Base-by-base conservation (phyloP, 2,113 vertebrate genomes). In the Mustela nigripes region DNA sequence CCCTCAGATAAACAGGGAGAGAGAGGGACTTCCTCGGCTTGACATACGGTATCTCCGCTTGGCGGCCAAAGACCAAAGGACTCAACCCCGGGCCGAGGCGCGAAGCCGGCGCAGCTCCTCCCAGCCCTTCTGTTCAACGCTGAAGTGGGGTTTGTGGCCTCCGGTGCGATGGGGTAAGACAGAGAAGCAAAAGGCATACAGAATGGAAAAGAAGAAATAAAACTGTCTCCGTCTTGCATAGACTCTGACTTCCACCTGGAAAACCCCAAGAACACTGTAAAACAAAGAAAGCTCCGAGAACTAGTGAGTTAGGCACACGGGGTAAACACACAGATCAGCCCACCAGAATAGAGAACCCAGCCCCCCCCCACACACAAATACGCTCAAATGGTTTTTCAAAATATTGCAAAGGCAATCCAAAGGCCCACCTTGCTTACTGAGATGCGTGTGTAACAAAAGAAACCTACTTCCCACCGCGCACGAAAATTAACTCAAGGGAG, bases 321-420 rank as follows among this genome's bases (percentile, higher is more conserved):
- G 2, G 60, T 10, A 24, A 28, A 71, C 0, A 3, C 79, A 58
- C 16, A 73, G 53, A 83, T 26, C 65, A 12, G n/a, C 33, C 50
- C 19, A 7, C 58, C 73, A 65, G 62, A 28, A 36, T 1, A 74
- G 76, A 33, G 31, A 58, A n/a, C 4, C 78, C 48, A 15, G 12
- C 3, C 8, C 39, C 12, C 12, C 42, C 42, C 65, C 39, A 39
- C 36, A 21, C 78, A 48, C 19, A 9, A 33, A 60, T 8, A 45
- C 0, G n/a, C 18, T 48, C 39, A 62, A 28, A 2, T 9, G 15
- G 21, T 10, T 63, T 60, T 22, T 19, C 5, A 21, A 0, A 2
- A 84, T 36, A 16, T 11, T 22, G 10, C 24, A 33, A 24, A 86
- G 1, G 19, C 45, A 50, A 42, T 14, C 19, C 48, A 48, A 45